Evolutionary conservation across 1,140 invertebrate genomes (phyloP).

Genomic region (Atta texana): DNA sequence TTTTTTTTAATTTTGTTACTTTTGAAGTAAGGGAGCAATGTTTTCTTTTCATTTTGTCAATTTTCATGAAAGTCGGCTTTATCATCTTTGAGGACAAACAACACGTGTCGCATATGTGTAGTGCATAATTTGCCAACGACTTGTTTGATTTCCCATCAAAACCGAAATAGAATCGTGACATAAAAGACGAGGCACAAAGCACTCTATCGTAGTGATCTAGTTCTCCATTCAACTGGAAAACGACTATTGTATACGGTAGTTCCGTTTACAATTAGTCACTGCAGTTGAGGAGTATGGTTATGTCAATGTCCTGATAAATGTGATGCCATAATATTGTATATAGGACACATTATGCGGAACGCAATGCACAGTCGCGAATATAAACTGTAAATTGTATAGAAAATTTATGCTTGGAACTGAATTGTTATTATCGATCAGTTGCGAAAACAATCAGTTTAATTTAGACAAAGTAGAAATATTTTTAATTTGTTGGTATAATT

Average conservation of each 20-base stretch:
- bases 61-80: not conserved
- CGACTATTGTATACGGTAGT: slow-evolving; percentile 40
- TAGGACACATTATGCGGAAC: slow-evolving; percentile 17
- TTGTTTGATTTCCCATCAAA: slow-evolving; percentile 54
- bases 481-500: not conserved
- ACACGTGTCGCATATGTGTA: not conserved
- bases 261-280: slow-evolving; percentile 61
- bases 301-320: slow-evolving; percentile 41
- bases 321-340: slow-evolving; percentile 29
- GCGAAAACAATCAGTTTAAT: not conserved
- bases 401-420: slow-evolving; percentile 28
- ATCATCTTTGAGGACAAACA: not conserved
- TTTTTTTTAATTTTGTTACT: too few species aligned
- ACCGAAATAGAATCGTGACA: slow-evolving; percentile 21
- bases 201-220: slow-evolving; percentile 46
- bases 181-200: slow-evolving; percentile 55
- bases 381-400: not conserved
- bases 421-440: not conserved
- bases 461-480: not conserved
- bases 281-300: slow-evolving; percentile 37
- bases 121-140: slow-evolving; percentile 33
- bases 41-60: not conserved
- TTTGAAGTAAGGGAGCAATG: too few species aligned
- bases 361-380: not conserved
- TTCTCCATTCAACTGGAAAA: slow-evolving; percentile 63